Evolutionary conservation across 37 sponge, comb jelly and placozoan species (phyloP).

Genomic region (Diacarnus erythraeanus): DNA sequence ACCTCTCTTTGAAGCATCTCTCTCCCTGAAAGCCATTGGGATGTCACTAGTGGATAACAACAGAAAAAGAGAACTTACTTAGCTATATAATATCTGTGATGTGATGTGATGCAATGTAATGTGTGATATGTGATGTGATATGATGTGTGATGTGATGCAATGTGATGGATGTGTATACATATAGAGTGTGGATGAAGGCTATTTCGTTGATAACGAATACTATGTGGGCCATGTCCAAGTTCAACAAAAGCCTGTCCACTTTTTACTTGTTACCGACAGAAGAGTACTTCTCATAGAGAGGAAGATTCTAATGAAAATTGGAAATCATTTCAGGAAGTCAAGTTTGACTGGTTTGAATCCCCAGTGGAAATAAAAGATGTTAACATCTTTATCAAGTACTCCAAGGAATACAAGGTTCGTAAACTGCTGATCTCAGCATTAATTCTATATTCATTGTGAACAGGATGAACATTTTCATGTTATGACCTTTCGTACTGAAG

Average conservation of each 20-base stretch:
- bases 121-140: too few species aligned
- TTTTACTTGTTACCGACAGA: conserved; percentile 55
- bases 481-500: conserved; percentile 18
- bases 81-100: conserved; percentile 39
- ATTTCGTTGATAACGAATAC: conserved; percentile 40
- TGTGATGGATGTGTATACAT: too few species aligned
- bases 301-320: conserved; percentile 52
- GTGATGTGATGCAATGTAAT: not conserved
- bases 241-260: conserved; percentile 18
- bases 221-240: conserved; percentile 49
- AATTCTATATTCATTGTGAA: not conserved
- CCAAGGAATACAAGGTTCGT: conserved; percentile 17
- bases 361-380: conserved; percentile 20
- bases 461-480: conserved; percentile 1
- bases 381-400: conserved; percentile 29
- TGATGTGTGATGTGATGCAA: too few species aligned
- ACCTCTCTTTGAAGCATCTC: conserved; percentile 44
- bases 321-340: conserved; percentile 12
- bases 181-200: conserved; percentile 59
- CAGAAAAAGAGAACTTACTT: conserved; percentile 76
- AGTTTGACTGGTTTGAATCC: conserved; percentile 17
- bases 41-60: conserved; percentile 79
- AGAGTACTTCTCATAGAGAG: conserved; percentile 37
- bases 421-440: not conserved
- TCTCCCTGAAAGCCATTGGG: conserved; percentile 59